A percentile compares a stretch with the other conserved stretches of the same genome.
Evolutionary conservation across 2,113 vertebrate species (phyloP).

Genomic region (Ariopsis seemanni): DNA sequence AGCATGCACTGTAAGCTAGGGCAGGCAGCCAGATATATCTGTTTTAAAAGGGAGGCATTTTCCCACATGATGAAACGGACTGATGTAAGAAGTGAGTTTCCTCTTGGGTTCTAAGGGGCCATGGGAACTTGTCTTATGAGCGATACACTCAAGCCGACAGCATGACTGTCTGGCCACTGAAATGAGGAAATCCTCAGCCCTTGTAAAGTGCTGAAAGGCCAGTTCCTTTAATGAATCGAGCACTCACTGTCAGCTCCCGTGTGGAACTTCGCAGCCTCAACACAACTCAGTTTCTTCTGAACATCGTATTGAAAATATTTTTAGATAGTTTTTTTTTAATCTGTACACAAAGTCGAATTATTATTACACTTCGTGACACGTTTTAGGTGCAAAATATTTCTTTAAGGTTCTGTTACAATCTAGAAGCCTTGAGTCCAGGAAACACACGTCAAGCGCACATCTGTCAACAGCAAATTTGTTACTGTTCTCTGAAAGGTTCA

Average conservation of each 20-base stretch:
- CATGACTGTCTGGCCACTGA: conserved; percentile 30
- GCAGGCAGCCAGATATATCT: conserved; percentile 33
- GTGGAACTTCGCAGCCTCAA: background rate
- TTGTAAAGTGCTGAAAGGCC: conserved; percentile 41
- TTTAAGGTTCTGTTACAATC: conserved; percentile 15
- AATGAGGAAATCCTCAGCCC: conserved; percentile 38
- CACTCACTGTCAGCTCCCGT: conserved; percentile 25
- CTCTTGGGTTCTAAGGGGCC: conserved; percentile 41
- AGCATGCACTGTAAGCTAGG: conserved; percentile 13
- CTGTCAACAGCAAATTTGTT: conserved; percentile 46
- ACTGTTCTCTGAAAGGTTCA: conserved; percentile 25
- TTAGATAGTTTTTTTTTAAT: background rate
- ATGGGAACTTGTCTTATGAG: conserved; percentile 54
- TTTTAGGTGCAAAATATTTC: conserved; percentile 16
- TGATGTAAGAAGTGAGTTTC: conserved; percentile 49
- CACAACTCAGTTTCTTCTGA: background rate
- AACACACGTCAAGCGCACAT: conserved; percentile 31
- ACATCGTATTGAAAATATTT: conserved; percentile 1
- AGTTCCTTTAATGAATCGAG: conserved; percentile 29
- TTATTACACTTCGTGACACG: background rate
- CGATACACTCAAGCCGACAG: conserved; percentile 38
- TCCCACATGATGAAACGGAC: conserved; percentile 52
- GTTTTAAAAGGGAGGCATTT: conserved; percentile 53
- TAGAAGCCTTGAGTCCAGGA: conserved; percentile 28
- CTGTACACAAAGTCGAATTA: background rate